Conservation (phyloP, 2,797 vertebrate species). For the Manis javanica region DNA sequence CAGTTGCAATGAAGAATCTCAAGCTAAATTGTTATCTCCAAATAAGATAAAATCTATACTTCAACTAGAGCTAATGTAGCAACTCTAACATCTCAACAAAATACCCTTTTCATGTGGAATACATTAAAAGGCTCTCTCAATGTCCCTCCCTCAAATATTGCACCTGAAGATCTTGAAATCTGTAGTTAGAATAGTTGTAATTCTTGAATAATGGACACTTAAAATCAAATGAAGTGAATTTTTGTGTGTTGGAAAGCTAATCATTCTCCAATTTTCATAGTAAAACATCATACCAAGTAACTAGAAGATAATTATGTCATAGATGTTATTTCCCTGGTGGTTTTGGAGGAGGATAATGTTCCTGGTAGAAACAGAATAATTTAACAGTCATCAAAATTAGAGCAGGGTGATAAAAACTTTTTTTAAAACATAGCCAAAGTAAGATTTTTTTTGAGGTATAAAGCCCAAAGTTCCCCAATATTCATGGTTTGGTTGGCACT, state of each 20-base stretch:
- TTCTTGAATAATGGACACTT: slow-evolving; percentile 15
- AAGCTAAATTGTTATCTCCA: slow-evolving; percentile 73
- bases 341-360: slow-evolving; percentile 51
- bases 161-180: slow-evolving; percentile 28
- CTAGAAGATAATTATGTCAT: slow-evolving; percentile 29
- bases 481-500: slow-evolving; percentile 78
- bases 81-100: slow-evolving; percentile 55
- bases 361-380: slow-evolving; percentile 66
- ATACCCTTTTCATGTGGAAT: slow-evolving; percentile 43
- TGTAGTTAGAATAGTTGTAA: background rate
- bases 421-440: slow-evolving; percentile 70
- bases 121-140: slow-evolving; percentile 50
- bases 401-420: background rate
- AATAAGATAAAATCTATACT: slow-evolving; percentile 70
- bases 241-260: slow-evolving; percentile 44
- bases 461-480: slow-evolving; percentile 72
- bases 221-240: slow-evolving; percentile 64
- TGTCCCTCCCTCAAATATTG: background rate
- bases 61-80: slow-evolving; percentile 7
- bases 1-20: slow-evolving; percentile 75
- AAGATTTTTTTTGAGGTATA: slow-evolving; percentile 61
- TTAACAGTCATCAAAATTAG: slow-evolving; percentile 61
- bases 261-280: slow-evolving; percentile 17
- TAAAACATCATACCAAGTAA: slow-evolving; percentile 46
- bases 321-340: background rate